Conservation (phyloP, 2,888 invertebrate genomes). For the Aphodius sticticus region DNA sequence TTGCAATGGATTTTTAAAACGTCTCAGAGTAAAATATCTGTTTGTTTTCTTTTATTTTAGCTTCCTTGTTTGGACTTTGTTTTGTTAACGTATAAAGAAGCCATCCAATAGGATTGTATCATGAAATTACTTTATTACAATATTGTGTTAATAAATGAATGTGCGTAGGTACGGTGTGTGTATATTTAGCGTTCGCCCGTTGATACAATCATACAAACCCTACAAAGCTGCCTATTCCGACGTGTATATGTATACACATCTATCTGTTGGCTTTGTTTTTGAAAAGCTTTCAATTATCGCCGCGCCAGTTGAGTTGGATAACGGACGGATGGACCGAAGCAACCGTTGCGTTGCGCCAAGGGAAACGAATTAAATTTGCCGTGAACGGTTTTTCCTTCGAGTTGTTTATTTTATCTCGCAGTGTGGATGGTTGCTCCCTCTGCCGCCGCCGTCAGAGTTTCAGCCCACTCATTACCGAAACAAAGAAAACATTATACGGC, state of each 20-base stretch:
- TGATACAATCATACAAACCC: too few species aligned
- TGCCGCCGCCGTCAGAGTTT: neutral
- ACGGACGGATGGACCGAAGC: neutral
- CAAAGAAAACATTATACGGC: slow-evolving; percentile 23
- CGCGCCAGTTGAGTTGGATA: neutral
- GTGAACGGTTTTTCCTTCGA: slow-evolving; percentile 20
- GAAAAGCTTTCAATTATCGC: neutral
- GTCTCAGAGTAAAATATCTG: too few species aligned
- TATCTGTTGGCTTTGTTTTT: neutral
- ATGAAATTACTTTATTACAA: too few species aligned
- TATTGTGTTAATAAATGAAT: too few species aligned
- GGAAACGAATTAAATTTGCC: slow-evolving; percentile 11
- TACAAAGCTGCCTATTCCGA: neutral
- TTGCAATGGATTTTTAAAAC: too few species aligned
- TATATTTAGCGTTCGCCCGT: too few species aligned
- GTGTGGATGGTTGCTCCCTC: neutral
- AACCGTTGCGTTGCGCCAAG: neutral
- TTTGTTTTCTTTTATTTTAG: too few species aligned
- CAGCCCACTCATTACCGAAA: slow-evolving; percentile 22
- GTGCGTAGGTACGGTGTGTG: too few species aligned
- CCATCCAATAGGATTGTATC: too few species aligned
- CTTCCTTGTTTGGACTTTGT: too few species aligned
- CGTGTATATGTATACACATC: neutral
- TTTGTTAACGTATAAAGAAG: too few species aligned
- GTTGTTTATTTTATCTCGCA: slow-evolving; percentile 23